A percentile compares a stretch with the other conserved stretches of the same genome.
Evolutionary conservation across 1,140 invertebrate species (phyloP).

Genomic region (Dendrolimus punctatus): DNA sequence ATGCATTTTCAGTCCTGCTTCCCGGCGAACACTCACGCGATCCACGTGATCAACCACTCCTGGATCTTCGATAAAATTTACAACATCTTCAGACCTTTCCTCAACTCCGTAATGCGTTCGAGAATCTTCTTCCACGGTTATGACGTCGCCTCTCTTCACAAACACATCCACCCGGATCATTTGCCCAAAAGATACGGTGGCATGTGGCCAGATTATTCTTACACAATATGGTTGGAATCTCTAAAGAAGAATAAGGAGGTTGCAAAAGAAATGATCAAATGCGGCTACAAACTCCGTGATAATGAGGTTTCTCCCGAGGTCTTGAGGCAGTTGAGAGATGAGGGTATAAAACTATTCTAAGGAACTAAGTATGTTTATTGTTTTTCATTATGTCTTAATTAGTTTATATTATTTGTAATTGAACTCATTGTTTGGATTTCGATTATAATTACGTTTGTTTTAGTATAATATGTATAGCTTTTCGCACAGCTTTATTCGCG

Average conservation of each 20-base stretch:
- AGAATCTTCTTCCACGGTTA: slow-evolving; percentile 84
- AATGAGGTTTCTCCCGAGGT: slow-evolving; percentile 57
- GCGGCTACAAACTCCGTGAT: slow-evolving; percentile 79
- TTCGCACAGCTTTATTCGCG: too few species aligned
- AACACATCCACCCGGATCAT: slow-evolving; percentile 79
- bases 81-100: slow-evolving; percentile 82
- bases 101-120: slow-evolving; percentile 78
- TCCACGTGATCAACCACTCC: slow-evolving; percentile 85
- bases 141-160: slow-evolving; percentile 82
- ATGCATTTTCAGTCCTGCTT: slow-evolving; percentile 75
- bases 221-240: slow-evolving; percentile 81
- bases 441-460: too few species aligned
- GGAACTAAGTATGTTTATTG: not conserved
- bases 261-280: slow-evolving; percentile 75
- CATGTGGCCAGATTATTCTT: slow-evolving; percentile 78
- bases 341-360: slow-evolving; percentile 36
- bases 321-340: slow-evolving; percentile 40
- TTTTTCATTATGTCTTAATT: too few species aligned
- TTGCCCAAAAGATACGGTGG: slow-evolving; percentile 83
- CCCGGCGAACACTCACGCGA: slow-evolving; percentile 80
- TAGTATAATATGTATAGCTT: too few species aligned
- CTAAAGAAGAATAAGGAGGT: slow-evolving; percentile 73
- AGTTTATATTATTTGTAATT: too few species aligned
- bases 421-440: too few species aligned
- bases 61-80: slow-evolving; percentile 86